Evolutionary conservation across 2,113 vertebrate genomes (phyloP).

Genomic region (Stomatorhinus ivindoensis): DNA sequence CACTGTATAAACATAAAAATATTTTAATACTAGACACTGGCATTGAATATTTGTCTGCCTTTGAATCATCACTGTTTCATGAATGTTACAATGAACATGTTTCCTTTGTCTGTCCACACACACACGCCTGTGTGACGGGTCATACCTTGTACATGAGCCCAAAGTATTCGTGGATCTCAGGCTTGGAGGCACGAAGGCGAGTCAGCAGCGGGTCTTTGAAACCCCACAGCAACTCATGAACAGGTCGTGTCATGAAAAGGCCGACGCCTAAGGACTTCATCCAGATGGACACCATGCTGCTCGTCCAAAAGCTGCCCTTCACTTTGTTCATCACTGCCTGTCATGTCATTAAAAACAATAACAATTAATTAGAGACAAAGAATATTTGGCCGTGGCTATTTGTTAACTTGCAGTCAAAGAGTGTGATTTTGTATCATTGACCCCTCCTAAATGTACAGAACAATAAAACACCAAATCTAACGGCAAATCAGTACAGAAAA

Average conservation of each 20-base stretch:
- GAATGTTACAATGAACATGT: not conserved
- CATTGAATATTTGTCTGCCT: not conserved
- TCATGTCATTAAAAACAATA: slow-evolving; percentile 37
- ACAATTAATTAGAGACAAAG: not conserved
- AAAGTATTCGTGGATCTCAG: slow-evolving; percentile 63
- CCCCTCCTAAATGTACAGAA: not conserved
- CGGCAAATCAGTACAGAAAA: not conserved
- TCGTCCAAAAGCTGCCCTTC: slow-evolving; percentile 35
- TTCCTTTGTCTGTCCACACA: not conserved
- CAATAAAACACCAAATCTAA: not conserved
- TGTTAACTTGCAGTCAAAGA: not conserved
- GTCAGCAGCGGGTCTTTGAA: slow-evolving; percentile 73
- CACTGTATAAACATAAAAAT: not conserved
- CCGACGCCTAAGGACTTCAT: slow-evolving; percentile 35
- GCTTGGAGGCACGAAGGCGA: slow-evolving; percentile 30
- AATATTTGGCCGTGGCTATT: not conserved
- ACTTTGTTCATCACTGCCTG: slow-evolving; percentile 74
- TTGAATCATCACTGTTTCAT: not conserved
- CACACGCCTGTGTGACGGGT: not conserved
- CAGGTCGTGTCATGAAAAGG: slow-evolving; percentile 64
- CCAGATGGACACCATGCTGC: slow-evolving; percentile 21
- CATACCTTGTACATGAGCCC: slow-evolving; percentile 81
- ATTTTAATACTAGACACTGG: not conserved
- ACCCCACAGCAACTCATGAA: slow-evolving; percentile 85
- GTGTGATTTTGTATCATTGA: not conserved